These are phyloP conservation scores for Synodontis membranacea DNA, from an alignment of 2,113 vertebrate genomes.

Conservation along the genomic window DNA sequence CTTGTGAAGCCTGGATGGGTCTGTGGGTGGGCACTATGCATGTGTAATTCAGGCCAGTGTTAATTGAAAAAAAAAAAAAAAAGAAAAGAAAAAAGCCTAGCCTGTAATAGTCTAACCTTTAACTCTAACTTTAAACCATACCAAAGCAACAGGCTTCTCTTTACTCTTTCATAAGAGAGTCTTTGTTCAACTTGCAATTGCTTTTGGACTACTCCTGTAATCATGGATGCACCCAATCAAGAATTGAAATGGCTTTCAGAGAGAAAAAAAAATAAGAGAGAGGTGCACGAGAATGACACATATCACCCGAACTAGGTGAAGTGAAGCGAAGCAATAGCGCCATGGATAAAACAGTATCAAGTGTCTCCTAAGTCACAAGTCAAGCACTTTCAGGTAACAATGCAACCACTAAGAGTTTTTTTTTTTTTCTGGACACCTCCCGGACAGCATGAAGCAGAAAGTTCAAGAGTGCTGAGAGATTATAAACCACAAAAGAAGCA, in stretches of 20 bases:
- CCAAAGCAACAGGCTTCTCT: neutral
- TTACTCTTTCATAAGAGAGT: neutral
- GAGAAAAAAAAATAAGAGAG: neutral
- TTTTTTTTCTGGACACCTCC: neutral
- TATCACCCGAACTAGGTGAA: neutral
- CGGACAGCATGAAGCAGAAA: neutral
- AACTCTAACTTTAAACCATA: constrained; percentile 4
- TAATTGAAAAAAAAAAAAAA: no score
- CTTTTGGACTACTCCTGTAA: neutral
- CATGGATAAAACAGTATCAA: neutral
- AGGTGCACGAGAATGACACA: neutral
- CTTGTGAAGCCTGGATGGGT: neutral
- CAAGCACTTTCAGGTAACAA: neutral
- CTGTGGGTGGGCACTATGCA: neutral
- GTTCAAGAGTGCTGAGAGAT: neutral
- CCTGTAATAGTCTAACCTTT: constrained; percentile 1
- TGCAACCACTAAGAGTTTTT: neutral
- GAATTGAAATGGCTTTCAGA: neutral
- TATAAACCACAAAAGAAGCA: neutral
- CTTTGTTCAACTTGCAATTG: neutral
- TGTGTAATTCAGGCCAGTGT: neutral
- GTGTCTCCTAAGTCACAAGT: neutral
- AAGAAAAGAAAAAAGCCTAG: no score
- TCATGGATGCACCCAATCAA: no score
- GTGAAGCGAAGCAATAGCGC: neutral